Evolutionary conservation across 2,113 vertebrate genomes (phyloP), one percentile per base, ranked within the genome.

Genomic region (Pipra filicauda): DNA sequence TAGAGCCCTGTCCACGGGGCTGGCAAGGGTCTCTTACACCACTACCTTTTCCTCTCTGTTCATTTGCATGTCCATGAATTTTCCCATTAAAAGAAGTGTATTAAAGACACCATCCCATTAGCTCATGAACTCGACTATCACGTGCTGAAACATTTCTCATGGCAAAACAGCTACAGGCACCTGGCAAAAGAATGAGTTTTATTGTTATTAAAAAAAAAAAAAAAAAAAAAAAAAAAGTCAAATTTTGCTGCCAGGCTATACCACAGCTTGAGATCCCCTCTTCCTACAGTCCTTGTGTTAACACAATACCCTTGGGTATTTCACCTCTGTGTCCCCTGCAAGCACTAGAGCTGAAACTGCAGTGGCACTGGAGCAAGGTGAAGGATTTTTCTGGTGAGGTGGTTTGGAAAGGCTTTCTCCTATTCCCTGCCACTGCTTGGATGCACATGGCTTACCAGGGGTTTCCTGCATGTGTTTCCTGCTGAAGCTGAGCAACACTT

Each of bases 371-470:
- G 41, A 64, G 52, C 4, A 2, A 58, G 54, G 31, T 52, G 4
- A 0, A 48, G 48, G 52, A 43, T 89, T 87, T 87, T 78, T 7
- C 51, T 41, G 37, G 4, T 17, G 11, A 17, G 14, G 5, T 55
- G 65, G 6, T 43, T 86, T 80, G 73, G 51, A 76, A 59, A 37
- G 43, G 43, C 33, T 76, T 58, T 30, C 12, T 79, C 33, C 1
- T 1, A 28, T 49, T 31, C 41, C 37, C 13, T 55, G 54, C 52
- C 30, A 5, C 58, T 0, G 2, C 39, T 8, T 9, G 3, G 58
- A 24, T 46, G 46, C 0, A 0, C 33, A 1, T 14, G 46, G 23
- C 30, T 64, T 78, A 71, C 83, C 24, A 8, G 52, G 51, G 52
- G 10, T 79, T 72, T 67, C 91, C 62, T 71, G 28, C 16, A 2